Evolutionary conservation across 1,140 invertebrate species (phyloP).

Genomic region (Halictus rubicundus): DNA sequence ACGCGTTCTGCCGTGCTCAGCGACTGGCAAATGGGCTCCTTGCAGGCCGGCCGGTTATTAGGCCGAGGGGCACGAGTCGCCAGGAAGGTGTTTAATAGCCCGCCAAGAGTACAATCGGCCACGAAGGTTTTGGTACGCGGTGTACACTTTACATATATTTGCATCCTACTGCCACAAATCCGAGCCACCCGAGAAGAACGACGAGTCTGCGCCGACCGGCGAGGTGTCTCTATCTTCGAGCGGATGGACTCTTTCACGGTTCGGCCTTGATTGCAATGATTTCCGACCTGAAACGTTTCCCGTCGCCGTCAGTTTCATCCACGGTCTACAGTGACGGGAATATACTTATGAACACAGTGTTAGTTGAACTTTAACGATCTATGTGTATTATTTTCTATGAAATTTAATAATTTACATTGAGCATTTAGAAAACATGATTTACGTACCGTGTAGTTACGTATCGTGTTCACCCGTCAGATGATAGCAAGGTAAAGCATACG

Average conservation of each 20-base stretch:
- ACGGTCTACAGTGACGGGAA: too few relatives aligned
- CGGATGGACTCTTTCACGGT: slow-evolving; percentile 10
- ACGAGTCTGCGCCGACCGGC: slow-evolving; percentile 20
- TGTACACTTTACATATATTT: slow-evolving; percentile 76
- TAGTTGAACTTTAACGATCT: too few relatives aligned
- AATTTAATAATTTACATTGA: too few relatives aligned
- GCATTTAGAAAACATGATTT: too few relatives aligned
- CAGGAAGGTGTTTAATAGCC: slow-evolving; percentile 78
- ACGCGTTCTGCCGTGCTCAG: slow-evolving; percentile 19
- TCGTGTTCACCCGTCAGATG: too few relatives aligned
- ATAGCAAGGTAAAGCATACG: too few relatives aligned
- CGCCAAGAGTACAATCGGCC: slow-evolving; percentile 74
- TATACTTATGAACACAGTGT: too few relatives aligned
- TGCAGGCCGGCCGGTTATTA: slow-evolving; percentile 71
- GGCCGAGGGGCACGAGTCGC: slow-evolving; percentile 66
- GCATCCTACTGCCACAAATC: slow-evolving; percentile 69
- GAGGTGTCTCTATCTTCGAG: slow-evolving; percentile 71
- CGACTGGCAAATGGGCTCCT: slow-evolving; percentile 39
- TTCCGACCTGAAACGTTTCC: slow-evolving; percentile 25
- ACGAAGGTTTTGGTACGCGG: slow-evolving; percentile 53
- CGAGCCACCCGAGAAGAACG: slow-evolving; percentile 46
- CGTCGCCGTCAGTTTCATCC: too few relatives aligned
- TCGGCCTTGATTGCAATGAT: slow-evolving; percentile 10
- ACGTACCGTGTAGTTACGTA: too few relatives aligned
- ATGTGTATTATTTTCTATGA: too few relatives aligned